Base-by-base conservation (phyloP, 2,113 vertebrate species). In the Grantiella picta region DNA sequence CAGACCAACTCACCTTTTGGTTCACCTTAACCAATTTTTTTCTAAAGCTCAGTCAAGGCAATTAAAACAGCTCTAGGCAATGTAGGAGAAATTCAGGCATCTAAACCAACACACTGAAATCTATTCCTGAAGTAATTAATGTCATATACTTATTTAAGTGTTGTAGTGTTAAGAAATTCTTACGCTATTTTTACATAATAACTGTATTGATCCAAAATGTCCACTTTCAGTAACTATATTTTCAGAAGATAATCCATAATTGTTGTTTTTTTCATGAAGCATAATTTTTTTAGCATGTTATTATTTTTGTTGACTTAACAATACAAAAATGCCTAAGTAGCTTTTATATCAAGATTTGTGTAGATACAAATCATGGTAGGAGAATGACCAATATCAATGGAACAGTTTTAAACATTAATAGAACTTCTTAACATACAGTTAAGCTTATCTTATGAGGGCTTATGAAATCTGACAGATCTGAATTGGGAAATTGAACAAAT, bases 121-220 rank as follows among this genome's bases (percentile, higher is more conserved):
- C 15, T 80, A 3, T 35, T 50, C 50, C 72, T 57, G 47, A 69
- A 89, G 54, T 65, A 49, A 15, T 65, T 45, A 23, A 50, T 49
- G 66, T 61, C 57, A 42, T 4, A 31, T 13, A 27, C 2, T 22
- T 54, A 49, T 47, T 69, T 56, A 49, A 61, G 7, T 47, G 16
- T n/a, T 89, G 19, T 24, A 70, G 9, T 23, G 7, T 40, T 76
- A 40, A 57, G 40, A 69, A 80, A 83, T 65, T 6, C n/a, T 42
- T 77, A 35, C 4, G 4, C 3, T 44, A 3, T 49, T 24, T 80
- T 86, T 63, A 31, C 23, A 35, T 33, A 21, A 17, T 47, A 49
- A 45, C 8, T 33, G 1, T 49, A 53, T 53, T 20, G 4, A 52
- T 63, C 5, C 29, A 82, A 72, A 86, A 50, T 0, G 0, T 29